A percentile compares a stretch with the other conserved stretches of the same genome.
phyloP scores from a whole-genome alignment of 2,888 invertebrate species.

The Buathra laborator region DNA sequence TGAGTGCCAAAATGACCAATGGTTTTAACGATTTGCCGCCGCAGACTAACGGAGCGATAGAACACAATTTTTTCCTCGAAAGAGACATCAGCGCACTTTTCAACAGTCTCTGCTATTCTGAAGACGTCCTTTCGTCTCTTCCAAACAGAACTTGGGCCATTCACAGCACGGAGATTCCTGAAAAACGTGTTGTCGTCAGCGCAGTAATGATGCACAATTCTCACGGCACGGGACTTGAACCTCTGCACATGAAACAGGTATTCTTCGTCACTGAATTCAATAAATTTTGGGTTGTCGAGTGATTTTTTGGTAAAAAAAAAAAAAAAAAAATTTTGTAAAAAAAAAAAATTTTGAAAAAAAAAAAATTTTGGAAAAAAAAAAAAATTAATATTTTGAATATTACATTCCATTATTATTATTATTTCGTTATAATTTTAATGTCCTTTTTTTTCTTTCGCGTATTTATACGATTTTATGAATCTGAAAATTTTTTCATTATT shows the following conservation, averaged over 20 bases:
- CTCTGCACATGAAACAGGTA: slow-evolving; percentile 74
- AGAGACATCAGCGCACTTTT: slow-evolving; percentile 53
- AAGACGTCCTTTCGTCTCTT: slow-evolving; percentile 69
- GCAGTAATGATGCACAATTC: slow-evolving; percentile 66
- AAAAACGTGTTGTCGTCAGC: slow-evolving; percentile 72
- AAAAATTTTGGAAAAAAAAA: too few species aligned
- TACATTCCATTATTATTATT: too few species aligned
- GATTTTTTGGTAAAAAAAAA: too few species aligned
- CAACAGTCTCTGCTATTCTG: slow-evolving; percentile 67
- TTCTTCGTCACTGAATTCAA: not conserved
- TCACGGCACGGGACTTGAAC: slow-evolving; percentile 65
- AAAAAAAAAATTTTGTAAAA: too few species aligned
- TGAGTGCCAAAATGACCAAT: slow-evolving; percentile 19
- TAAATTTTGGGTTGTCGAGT: not conserved
- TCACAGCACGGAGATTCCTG: slow-evolving; percentile 70
- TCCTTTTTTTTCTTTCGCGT: too few species aligned
- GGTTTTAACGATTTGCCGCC: not conserved
- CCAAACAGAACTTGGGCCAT: slow-evolving; percentile 74
- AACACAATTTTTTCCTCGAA: slow-evolving; percentile 7
- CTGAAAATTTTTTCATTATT: not conserved
- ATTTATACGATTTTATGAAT: not conserved
- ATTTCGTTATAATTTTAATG: too few species aligned
- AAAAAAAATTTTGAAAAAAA: too few species aligned
- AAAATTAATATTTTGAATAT: too few species aligned
- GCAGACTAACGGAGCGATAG: slow-evolving; percentile 18